A percentile compares a stretch with the other conserved stretches of the same genome.
phyloP scores from a whole-genome alignment of 2,113 vertebrate genomes.

The Sinocyclocheilus maitianheensis region DNA sequence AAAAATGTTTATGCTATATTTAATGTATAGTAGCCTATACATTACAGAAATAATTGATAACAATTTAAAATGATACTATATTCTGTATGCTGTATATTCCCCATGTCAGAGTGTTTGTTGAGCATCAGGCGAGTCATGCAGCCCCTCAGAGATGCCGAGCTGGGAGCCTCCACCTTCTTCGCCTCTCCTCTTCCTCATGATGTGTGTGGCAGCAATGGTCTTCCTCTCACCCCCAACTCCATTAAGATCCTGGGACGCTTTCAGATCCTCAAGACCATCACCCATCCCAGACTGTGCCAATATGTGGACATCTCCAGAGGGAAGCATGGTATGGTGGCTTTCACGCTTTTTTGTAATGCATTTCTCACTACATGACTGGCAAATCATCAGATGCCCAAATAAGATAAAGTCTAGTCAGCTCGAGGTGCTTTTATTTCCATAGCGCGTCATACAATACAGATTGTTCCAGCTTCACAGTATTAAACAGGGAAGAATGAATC shows the following conservation, averaged over 20 bases:
- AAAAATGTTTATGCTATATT: not conserved
- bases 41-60: no score
- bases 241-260: constrained; percentile 98
- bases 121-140: constrained; percentile 77
- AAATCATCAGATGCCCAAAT: not conserved
- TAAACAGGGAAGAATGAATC: not conserved
- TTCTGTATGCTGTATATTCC: not conserved
- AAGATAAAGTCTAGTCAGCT: not conserved
- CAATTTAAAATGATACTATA: not conserved
- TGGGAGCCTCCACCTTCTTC: constrained; percentile 96
- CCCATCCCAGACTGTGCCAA: constrained; percentile 93
- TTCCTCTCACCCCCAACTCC: constrained; percentile 97
- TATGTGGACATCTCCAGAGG: constrained; percentile 95
- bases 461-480: not conserved
- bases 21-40: not conserved
- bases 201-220: constrained; percentile 97
- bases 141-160: constrained; percentile 86
- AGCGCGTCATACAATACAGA: no score
- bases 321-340: constrained; percentile 84
- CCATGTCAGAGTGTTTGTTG: not conserved
- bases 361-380: not conserved
- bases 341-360: not conserved
- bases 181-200: constrained; percentile 96
- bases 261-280: constrained; percentile 95
- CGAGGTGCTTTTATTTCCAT: no score